Evolutionary conservation across 2,888 invertebrate genomes (phyloP), one percentile per base, ranked within the genome.

Genomic region (Sipha maydis): DNA sequence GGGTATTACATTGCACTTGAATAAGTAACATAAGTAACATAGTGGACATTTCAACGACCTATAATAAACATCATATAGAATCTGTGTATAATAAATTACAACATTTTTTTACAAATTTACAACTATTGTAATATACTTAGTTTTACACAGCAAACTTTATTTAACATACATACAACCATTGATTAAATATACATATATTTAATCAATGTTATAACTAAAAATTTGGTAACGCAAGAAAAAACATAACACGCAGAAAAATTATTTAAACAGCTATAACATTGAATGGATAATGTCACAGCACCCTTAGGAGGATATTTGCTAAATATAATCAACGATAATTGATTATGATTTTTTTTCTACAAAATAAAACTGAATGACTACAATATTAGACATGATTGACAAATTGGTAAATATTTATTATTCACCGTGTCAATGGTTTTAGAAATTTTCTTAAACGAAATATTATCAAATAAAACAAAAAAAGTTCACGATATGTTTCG

Each of bases 251-350:
- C 97, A 7, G 96, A 95, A 90, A 98, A 95, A 89, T 94, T 92
- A 4, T 94, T 94, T 89, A 95, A 95, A 92, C 98, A 99, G 90
- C 95, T 95, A 9, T 95, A 95, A 92, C 99, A 99, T 90, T 96
- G 95, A 0, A 96, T 93, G 91, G 94, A 95, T 56, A 93, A 93
- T 90, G 94, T 94, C 21, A 93, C 91, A 0, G 94, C 93, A 91
- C 99, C 98, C 91, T 95, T 95, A 0, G 98, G 97, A 90, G 95
- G 95, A 91, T 96, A 94, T 93, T 96, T 96, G 69, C 95, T 95
- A 91, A 99, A 99, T 90, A 99, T 96, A 91, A 97, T 96, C 90
- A 98, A 94, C 0, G 98, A 97, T 90, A 99, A 93, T 90, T 96
- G 95, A 91, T 96, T 95, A 91, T 97, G 99, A 75, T 95, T 94